Conservation (phyloP, 2,888 invertebrate genomes). For the Nomada fucata region DNA sequence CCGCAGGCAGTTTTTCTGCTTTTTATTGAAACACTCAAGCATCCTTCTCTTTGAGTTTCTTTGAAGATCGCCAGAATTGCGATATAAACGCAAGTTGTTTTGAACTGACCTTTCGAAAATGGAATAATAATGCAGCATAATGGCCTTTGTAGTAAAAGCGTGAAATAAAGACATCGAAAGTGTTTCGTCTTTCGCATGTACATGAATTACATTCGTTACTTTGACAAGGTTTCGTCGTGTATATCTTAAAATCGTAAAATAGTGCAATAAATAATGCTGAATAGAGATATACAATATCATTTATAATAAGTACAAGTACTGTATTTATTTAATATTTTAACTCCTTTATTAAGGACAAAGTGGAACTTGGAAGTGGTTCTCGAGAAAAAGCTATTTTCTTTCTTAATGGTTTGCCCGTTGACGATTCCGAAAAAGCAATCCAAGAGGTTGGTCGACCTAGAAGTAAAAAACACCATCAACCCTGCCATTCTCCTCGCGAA, state of each 20-base stretch:
- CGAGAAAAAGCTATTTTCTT: neutral
- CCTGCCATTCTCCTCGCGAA: neutral
- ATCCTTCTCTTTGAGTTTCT: neutral
- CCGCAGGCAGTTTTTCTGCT: conserved; percentile 26
- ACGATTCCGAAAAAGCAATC: neutral
- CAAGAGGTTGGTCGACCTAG: neutral
- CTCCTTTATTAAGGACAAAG: too few relatives aligned
- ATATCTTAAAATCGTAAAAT: neutral
- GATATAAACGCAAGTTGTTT: neutral
- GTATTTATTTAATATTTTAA: too few relatives aligned
- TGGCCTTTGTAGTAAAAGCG: neutral
- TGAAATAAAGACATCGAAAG: neutral
- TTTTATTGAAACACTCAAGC: neutral
- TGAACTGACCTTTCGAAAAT: neutral
- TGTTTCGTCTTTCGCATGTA: neutral
- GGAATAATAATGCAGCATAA: neutral
- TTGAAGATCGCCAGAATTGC: neutral
- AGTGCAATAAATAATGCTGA: neutral
- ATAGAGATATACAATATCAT: too few relatives aligned
- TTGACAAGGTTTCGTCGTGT: neutral
- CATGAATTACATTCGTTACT: neutral
- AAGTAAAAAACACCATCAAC: neutral
- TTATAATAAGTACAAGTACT: too few relatives aligned
- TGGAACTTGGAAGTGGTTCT: too few relatives aligned
- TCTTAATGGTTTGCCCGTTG: neutral